phyloP scores from a whole-genome alignment of 2,113 vertebrate species.

The Oreochromis aureus region DNA sequence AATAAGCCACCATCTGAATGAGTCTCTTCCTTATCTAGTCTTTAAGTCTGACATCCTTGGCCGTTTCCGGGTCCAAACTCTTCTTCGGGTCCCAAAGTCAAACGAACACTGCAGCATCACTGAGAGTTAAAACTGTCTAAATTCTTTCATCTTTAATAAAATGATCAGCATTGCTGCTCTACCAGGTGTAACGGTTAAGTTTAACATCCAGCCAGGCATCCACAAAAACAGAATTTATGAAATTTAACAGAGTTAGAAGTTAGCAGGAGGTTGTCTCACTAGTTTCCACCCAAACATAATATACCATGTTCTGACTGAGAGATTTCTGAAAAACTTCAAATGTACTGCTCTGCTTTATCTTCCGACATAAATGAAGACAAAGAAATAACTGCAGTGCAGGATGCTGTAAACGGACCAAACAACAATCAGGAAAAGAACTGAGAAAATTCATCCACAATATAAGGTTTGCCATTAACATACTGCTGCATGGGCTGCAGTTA shows the following conservation, averaged over 20 bases:
- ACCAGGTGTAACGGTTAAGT: neutral
- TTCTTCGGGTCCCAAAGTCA: neutral
- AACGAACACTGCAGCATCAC: neutral
- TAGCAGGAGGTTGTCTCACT: neutral
- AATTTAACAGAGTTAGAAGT: neutral
- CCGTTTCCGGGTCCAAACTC: neutral
- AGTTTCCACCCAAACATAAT: neutral
- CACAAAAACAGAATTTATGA: neutral
- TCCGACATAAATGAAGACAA: neutral
- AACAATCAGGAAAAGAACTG: neutral
- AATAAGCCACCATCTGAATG: neutral
- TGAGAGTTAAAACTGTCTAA: neutral
- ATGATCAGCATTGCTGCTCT: neutral
- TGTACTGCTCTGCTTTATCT: neutral
- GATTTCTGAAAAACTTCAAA: neutral
- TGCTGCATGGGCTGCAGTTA: neutral
- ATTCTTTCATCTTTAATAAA: neutral
- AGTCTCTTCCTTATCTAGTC: neutral
- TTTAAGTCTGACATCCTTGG: neutral
- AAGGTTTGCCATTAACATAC: neutral
- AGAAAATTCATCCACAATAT: neutral
- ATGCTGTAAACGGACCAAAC: neutral
- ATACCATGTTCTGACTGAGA: neutral
- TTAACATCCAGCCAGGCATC: neutral
- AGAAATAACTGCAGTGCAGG: neutral